phyloP scores from a whole-genome alignment of 2,888 invertebrate species.

The Ctena decussata region DNA sequence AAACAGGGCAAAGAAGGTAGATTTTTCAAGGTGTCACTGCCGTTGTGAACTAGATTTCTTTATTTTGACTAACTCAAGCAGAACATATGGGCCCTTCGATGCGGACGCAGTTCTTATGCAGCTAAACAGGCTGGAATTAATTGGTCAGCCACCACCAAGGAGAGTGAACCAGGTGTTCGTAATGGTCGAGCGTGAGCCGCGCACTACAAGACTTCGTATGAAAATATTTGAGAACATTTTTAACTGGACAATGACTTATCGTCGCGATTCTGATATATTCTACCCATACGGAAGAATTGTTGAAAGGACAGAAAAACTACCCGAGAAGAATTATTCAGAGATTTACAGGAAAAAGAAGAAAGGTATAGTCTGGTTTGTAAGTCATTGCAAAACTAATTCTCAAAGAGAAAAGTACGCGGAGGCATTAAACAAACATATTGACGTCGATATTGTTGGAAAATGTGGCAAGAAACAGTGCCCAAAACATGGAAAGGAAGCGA shows the following conservation, averaged over 20 bases:
- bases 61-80: background rate
- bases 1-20: background rate
- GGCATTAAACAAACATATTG: conserved; percentile 44
- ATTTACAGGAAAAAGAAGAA: conserved; percentile 47
- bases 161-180: conserved; percentile 26
- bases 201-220: background rate
- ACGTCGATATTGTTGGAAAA: conserved; percentile 51
- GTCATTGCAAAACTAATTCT: conserved; percentile 58
- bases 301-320: background rate
- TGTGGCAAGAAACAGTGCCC: conserved; percentile 34
- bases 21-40: conserved; percentile 12
- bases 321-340: conserved; percentile 40
- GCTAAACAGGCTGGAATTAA: background rate
- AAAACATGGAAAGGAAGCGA: background rate
- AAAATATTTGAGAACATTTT: conserved; percentile 40
- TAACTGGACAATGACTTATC: conserved; percentile 73
- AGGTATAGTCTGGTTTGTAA: conserved; percentile 59
- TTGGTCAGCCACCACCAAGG: background rate
- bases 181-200: conserved; percentile 20
- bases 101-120: conserved; percentile 35
- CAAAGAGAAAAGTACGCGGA: conserved; percentile 47
- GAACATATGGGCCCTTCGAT: background rate
- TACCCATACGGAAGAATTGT: conserved; percentile 53
- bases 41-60: background rate
- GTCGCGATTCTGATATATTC: conserved; percentile 68